Percentiles rank a stretch among this genome's conserved stretches.
Evolutionary conservation across 2,797 vertebrate genomes (phyloP).

Genomic region (Heliangelus exortis): DNA sequence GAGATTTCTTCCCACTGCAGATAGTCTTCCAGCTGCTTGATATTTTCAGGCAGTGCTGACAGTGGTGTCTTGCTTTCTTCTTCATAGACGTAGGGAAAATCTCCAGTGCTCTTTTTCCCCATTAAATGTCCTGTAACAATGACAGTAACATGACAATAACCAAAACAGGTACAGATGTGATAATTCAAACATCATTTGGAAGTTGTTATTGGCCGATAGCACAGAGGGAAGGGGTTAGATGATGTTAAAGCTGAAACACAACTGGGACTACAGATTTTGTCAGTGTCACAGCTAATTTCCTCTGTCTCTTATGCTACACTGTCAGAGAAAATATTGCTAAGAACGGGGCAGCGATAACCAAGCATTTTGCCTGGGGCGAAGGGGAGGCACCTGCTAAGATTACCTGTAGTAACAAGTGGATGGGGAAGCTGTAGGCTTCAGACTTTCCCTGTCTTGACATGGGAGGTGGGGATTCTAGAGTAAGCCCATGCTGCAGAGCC

Average conservation of each 20-base stretch:
- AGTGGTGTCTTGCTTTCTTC: conserved; percentile 52
- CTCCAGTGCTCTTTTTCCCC: conserved; percentile 91
- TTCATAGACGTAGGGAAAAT: conserved; percentile 62
- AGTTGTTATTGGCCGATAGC: not conserved
- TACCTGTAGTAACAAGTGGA: not conserved
- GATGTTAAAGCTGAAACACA: not conserved
- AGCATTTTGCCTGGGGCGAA: no score
- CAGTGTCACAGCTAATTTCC: not conserved
- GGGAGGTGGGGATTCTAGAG: not conserved
- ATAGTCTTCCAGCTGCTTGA: conserved; percentile 61
- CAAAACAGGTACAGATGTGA: not conserved
- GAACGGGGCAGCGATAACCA: not conserved
- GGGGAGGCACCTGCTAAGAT: not conserved
- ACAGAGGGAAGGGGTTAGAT: not conserved
- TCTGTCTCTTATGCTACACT: accelerated
- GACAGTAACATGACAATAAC: not conserved
- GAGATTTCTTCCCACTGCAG: conserved; percentile 69
- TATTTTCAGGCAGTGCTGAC: conserved; percentile 50
- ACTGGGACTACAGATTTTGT: not conserved
- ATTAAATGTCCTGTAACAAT: conserved; percentile 90
- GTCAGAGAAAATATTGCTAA: not conserved
- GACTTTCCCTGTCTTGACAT: not conserved
- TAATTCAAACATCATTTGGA: not conserved
- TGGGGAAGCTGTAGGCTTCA: not conserved
- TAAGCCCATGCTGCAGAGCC: accelerated